These are phyloP conservation scores for Pseudomugil gertrudae DNA, from an alignment of 2,797 vertebrate species.

Conservation along the genomic window DNA sequence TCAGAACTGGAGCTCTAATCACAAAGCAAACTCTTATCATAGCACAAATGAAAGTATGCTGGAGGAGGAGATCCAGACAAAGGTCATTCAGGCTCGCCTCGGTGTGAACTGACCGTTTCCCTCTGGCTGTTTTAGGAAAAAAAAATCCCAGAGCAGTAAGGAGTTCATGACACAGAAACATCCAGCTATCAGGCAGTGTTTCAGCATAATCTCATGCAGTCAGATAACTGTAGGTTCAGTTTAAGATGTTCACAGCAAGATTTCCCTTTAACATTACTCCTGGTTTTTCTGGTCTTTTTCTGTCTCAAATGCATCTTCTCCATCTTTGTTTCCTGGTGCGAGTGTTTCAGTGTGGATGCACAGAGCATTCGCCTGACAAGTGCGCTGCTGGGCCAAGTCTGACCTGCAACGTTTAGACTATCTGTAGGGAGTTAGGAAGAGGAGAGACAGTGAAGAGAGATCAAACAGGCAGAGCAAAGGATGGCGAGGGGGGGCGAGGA, in stretches of 20 bases:
- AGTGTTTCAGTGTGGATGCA: conserved; percentile 40
- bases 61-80: conserved; percentile 12
- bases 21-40: not conserved
- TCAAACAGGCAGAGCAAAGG: not conserved
- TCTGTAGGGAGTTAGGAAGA: conserved; percentile 3
- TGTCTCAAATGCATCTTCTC: conserved; percentile 16
- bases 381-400: conserved; percentile 18
- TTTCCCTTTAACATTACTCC: conserved; percentile 7
- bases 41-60: conserved; percentile 12
- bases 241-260: not conserved
- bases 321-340: conserved; percentile 33
- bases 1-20: conserved; percentile 5
- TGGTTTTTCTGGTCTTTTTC: conserved; percentile 1
- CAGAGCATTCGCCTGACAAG: conserved; percentile 30
- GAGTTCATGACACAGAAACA: conserved; percentile 2
- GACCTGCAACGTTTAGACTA: conserved; percentile 23
- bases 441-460: conserved; percentile 1
- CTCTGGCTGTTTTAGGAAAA: not conserved
- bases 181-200: conserved; percentile 1
- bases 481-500: not conserved
- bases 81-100: not conserved
- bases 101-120: conserved; percentile 10
- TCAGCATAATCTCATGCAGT: conserved; percentile 10
- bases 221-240: conserved; percentile 3
- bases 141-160: conserved; percentile 11